phyloP scores from a whole-genome alignment of 2,797 vertebrate species.

The Erithacus rubecula region DNA sequence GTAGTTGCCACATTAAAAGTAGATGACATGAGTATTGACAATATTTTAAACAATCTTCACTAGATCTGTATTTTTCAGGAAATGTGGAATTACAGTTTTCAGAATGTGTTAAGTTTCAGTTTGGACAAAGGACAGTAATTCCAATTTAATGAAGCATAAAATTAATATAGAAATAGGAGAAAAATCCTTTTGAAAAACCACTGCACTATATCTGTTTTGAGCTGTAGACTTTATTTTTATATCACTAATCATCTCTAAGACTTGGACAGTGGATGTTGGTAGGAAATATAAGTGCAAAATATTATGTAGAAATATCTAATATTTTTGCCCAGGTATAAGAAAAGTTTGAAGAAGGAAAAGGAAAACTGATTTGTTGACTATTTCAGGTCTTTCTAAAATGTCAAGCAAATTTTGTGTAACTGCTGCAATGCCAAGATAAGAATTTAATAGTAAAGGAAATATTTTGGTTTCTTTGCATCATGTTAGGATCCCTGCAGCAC shows the following conservation, averaged over 20 bases:
- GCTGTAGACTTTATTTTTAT: background rate
- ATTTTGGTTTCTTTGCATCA: background rate
- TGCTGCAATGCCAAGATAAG: background rate
- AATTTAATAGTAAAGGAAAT: background rate
- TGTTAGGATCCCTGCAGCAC: background rate
- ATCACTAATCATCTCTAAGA: background rate
- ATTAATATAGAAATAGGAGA: background rate
- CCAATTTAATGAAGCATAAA: background rate
- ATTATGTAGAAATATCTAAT: background rate
- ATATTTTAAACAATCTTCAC: background rate
- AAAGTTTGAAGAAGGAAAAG: background rate
- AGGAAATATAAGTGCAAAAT: background rate
- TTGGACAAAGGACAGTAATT: background rate
- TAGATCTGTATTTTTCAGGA: background rate
- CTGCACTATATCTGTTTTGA: background rate
- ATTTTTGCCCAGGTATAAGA: background rate
- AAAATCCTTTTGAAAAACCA: background rate
- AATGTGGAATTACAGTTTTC: background rate
- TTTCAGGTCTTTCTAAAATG: background rate
- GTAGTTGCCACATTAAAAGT: background rate
- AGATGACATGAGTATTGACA: background rate
- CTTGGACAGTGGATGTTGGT: background rate
- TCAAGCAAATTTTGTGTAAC: background rate
- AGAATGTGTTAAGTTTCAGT: background rate
- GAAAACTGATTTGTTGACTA: background rate